These are phyloP conservation scores for Tanypteryx hageni DNA, from an alignment of 2,888 invertebrate genomes.

Conservation along the genomic window DNA sequence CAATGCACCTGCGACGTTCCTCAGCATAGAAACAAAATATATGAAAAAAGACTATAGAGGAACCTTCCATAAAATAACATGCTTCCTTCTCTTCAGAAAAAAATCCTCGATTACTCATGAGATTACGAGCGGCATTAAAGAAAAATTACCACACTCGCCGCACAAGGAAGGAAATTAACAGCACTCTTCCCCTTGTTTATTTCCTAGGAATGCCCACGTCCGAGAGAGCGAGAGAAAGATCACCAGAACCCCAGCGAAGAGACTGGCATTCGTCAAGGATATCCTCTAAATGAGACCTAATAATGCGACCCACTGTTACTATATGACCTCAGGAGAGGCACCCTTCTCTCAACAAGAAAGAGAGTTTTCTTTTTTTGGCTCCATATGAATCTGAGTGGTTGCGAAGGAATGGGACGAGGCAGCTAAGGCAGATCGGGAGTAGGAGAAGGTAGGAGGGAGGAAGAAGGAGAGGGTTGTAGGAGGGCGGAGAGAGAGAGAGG, in stretches of 20 bases:
- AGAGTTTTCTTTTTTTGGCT: not conserved
- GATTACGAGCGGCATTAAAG: not conserved
- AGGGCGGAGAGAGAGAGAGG: not conserved
- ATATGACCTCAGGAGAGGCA: not conserved
- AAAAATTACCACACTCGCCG: not conserved
- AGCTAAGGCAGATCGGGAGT: not conserved
- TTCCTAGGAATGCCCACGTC: not conserved
- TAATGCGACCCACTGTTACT: not conserved
- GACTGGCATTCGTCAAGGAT: slow-evolving; percentile 22
- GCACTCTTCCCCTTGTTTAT: not conserved
- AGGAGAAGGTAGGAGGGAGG: not conserved
- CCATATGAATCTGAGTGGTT: not conserved
- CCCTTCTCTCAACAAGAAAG: not conserved
- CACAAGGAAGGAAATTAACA: not conserved
- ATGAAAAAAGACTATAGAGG: no score
- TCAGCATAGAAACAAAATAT: no score
- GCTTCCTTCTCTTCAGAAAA: not conserved
- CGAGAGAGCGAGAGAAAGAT: not conserved
- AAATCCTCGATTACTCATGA: not conserved
- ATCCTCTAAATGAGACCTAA: not conserved
- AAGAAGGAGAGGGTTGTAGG: not conserved
- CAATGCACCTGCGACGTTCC: no score
- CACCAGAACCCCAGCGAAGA: not conserved
- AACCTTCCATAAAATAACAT: no score
- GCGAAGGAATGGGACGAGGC: not conserved